phyloP scores from a whole-genome alignment of 2,797 vertebrate species.

The Karalla daura region DNA sequence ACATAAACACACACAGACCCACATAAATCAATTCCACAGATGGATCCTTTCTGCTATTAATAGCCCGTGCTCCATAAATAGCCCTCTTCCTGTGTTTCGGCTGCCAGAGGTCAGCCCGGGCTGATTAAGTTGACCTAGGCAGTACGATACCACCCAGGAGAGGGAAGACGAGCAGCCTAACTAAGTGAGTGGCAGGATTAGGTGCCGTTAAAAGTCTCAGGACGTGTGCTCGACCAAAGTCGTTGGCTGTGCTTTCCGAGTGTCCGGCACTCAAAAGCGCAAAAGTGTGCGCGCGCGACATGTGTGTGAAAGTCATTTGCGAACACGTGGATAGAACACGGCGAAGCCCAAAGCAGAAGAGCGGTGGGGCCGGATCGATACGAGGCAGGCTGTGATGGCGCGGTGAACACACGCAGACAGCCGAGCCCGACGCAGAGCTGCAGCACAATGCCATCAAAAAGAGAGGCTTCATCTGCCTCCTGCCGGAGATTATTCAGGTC shows the following conservation, averaged over 20 bases:
- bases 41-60: slow-evolving; percentile 71
- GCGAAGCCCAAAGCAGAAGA: slow-evolving; percentile 57
- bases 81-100: slow-evolving; percentile 43
- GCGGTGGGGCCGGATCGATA: slow-evolving; percentile 65
- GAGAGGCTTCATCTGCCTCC: slow-evolving; percentile 10
- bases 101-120: slow-evolving; percentile 58
- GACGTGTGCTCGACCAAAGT: slow-evolving; percentile 11
- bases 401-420: slow-evolving; percentile 40
- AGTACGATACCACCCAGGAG: slow-evolving; percentile 50
- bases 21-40: slow-evolving; percentile 70
- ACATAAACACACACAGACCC: slow-evolving; percentile 22
- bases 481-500: slow-evolving; percentile 18
- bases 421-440: slow-evolving; percentile 41
- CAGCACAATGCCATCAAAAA: slow-evolving; percentile 18
- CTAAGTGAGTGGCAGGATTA: slow-evolving; percentile 22
- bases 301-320: slow-evolving; percentile 53
- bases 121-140: slow-evolving; percentile 73
- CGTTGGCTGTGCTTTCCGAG: slow-evolving; percentile 12
- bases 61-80: slow-evolving; percentile 78
- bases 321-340: slow-evolving; percentile 55
- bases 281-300: slow-evolving; percentile 10
- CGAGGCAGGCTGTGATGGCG: slow-evolving; percentile 37
- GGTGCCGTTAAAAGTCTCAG: neutral
- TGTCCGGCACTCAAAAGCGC: slow-evolving; percentile 33
- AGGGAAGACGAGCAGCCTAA: slow-evolving; percentile 21